A percentile compares a stretch with the other conserved stretches of the same genome.
These are phyloP conservation scores for Stegodyphus mimosarum DNA, from an alignment of 1,140 invertebrate genomes.

Conservation along the genomic window DNA sequence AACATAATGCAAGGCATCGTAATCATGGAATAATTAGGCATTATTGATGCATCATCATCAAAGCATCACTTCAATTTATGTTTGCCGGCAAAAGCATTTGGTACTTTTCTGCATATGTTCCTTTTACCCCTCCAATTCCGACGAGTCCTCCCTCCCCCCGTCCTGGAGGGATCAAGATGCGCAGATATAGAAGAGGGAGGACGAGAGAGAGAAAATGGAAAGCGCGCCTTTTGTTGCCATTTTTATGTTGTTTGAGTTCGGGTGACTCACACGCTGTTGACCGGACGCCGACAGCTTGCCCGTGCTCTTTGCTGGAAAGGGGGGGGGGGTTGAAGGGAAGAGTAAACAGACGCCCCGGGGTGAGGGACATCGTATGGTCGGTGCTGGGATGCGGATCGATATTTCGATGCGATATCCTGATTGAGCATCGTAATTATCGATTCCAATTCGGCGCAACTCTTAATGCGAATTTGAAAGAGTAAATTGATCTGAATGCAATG, in stretches of 20 bases:
- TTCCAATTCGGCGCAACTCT: not conserved
- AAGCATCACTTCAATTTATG: no score
- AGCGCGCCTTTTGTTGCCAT: conserved; percentile 9
- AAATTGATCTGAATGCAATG: not conserved
- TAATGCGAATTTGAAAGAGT: no score
- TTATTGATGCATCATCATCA: no score
- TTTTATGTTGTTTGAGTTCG: conserved; percentile 13
- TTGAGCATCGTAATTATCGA: conserved; percentile 28
- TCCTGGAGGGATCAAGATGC: conserved; percentile 8
- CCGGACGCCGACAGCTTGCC: conserved; percentile 35
- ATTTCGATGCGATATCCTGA: not conserved
- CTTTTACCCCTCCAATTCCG: no score
- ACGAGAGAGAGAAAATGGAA: not conserved
- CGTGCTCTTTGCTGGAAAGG: not conserved
- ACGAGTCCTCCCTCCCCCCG: no score
- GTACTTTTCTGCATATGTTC: no score
- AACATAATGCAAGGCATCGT: no score
- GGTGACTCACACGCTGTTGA: not conserved
- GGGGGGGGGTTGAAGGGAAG: conserved; percentile 4
- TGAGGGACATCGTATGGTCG: not conserved
- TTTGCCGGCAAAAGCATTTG: no score
- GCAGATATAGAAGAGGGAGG: conserved; percentile 1
- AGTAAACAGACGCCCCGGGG: conserved; percentile 22
- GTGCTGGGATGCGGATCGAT: conserved; percentile 11
- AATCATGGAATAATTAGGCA: no score